Percentiles rank a stretch among this genome's conserved stretches.
Conservation (phyloP, 2,888 invertebrate genomes). For the Drosophila nr. medialis region DNA sequence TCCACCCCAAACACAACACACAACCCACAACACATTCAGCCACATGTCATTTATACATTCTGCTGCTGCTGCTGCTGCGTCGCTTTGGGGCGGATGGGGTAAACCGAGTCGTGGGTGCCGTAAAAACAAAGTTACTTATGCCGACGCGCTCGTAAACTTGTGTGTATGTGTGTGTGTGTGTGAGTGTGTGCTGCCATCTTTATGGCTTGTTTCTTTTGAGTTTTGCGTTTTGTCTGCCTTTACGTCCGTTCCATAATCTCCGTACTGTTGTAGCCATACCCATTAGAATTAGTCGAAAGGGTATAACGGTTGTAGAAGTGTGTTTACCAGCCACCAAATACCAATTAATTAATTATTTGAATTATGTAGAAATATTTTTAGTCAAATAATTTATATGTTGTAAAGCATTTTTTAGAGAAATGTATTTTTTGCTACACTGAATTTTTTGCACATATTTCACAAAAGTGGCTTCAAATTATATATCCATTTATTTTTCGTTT, state of each 20-base stretch:
- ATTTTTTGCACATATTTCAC: not conserved
- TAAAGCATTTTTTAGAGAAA: not conserved
- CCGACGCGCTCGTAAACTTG: constrained; percentile 64
- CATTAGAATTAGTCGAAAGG: not conserved
- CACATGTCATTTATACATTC: constrained; percentile 61
- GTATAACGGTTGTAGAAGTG: not conserved
- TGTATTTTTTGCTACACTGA: not conserved
- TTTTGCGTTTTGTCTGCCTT: constrained; percentile 54
- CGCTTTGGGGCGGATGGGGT: constrained; percentile 3
- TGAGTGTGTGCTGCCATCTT: constrained; percentile 52
- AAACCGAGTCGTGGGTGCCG: constrained; percentile 69
- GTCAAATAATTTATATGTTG: not conserved
- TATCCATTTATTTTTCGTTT: not conserved
- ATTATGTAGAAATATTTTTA: not conserved
- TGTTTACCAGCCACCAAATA: not conserved
- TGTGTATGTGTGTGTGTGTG: constrained; percentile 18
- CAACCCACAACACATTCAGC: constrained; percentile 25
- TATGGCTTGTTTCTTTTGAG: constrained; percentile 70
- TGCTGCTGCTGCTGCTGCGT: not conserved
- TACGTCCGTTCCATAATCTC: constrained; percentile 38
- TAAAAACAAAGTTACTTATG: constrained; percentile 72
- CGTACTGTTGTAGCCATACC: constrained; percentile 5
- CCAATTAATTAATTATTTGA: not conserved
- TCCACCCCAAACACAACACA: constrained; percentile 2
- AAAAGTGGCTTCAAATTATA: not conserved